Evolutionary conservation across 1,140 invertebrate genomes (phyloP), one percentile per base, ranked within the genome.

Genomic region (Scaptodrosophila lebanonensis): DNA sequence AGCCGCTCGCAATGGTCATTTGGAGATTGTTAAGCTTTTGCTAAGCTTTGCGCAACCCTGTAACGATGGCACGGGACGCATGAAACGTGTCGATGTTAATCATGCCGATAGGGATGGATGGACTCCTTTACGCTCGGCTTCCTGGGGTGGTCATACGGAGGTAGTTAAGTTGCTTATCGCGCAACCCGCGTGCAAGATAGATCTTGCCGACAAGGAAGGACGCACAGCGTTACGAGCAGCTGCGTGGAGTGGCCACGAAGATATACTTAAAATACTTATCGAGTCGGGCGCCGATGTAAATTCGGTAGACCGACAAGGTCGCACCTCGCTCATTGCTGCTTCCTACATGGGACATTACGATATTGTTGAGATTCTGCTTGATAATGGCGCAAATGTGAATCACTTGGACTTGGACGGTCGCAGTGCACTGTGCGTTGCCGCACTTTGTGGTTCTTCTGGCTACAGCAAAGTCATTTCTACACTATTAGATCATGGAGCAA

Each of bases 331-430:
- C n/a, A 94, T 97, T 66, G 95, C 94, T 0, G 94, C 94, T 17
- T 93, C 94, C 0, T 95, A 95, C 77, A 95, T 95, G 95, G 96
- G 92, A 20, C 96, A 98, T 88, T 94, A 95, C 33, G 95, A 97
- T 64, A 97, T 98, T 52, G 96, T 98, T 1, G 90, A 93, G 53
- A 91, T 94, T 69, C 88, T 98, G 4, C 88, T 98, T 4, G 92
- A 95, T 66, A 93, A 93, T 54, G 94, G 94, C 1, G 96, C 96
- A 0, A 90, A 95, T 79, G 94, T 97, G 12, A 93, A 97, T 87
- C 93, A 95, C 73, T 91, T 94, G 0, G 96, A 98, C 85, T 92
- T 94, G 47, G 96, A 98, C 87, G 96, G 95, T 30, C 90, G 96
- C 72, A 98, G 95, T 35, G 96, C 94, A n/a, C 88, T 97, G n/a